phyloP scores from a whole-genome alignment of 2,113 vertebrate species.

The Diglossa brunneiventris region DNA sequence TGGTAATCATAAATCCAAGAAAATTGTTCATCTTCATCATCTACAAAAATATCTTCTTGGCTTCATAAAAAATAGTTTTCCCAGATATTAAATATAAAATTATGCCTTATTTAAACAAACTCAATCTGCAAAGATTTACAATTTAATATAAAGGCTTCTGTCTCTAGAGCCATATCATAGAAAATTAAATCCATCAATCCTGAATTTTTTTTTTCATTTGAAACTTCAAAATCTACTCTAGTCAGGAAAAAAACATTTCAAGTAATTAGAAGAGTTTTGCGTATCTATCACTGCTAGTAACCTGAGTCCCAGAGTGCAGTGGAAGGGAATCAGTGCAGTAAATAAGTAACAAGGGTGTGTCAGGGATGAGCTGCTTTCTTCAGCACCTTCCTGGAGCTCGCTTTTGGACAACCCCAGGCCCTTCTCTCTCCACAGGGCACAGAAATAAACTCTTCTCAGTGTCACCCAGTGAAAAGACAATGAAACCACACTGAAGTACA shows the following conservation, averaged over 20 bases:
- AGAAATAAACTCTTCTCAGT: neutral
- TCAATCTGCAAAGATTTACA: slow-evolving; percentile 44
- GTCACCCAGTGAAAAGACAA: neutral
- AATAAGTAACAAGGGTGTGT: neutral
- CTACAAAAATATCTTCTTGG: neutral
- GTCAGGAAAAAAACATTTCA: neutral
- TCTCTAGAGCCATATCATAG: neutral
- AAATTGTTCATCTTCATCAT: neutral
- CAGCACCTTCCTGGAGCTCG: neutral
- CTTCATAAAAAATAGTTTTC: neutral
- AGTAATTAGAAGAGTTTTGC: slow-evolving; percentile 1
- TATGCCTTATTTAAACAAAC: slow-evolving; percentile 33
- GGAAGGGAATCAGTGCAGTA: neutral
- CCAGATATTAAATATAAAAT: neutral
- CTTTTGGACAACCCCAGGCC: neutral
- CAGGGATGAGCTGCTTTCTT: neutral
- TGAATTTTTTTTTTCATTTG: neutral
- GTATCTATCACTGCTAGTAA: neutral
- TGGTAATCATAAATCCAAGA: neutral
- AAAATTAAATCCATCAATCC: slow-evolving; percentile 63
- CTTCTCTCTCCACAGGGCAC: neutral
- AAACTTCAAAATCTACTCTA: neutral
- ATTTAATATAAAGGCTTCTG: slow-evolving; percentile 17
- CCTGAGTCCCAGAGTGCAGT: neutral
- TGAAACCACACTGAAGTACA: neutral